These are phyloP conservation scores for Lasioglossum marginatum DNA, from an alignment of 2,888 invertebrate genomes.

Conservation along the genomic window DNA sequence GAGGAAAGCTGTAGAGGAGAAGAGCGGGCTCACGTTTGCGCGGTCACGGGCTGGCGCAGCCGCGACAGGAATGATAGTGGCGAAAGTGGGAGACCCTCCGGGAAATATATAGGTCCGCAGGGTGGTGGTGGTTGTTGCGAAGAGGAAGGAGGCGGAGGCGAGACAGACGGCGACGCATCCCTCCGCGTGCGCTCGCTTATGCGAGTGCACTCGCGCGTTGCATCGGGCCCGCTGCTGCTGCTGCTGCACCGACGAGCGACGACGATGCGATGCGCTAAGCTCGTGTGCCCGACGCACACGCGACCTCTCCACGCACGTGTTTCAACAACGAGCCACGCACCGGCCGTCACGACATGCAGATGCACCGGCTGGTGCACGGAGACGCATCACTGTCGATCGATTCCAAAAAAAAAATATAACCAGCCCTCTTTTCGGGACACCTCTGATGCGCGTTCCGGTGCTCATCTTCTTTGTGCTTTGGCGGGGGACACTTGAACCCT, in stretches of 20 bases:
- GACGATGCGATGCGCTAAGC: background rate
- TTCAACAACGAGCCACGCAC: conserved; percentile 29
- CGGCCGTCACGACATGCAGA: conserved; percentile 36
- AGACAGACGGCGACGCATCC: conserved; percentile 58
- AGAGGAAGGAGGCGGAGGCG: conserved; percentile 48
- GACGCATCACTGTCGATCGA: conserved; percentile 37
- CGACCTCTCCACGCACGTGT: conserved; percentile 46
- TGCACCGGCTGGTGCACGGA: conserved; percentile 57
- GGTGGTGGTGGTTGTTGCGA: conserved; percentile 57
- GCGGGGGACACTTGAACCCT: background rate
- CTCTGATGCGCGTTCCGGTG: background rate
- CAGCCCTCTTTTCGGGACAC: conserved; percentile 35
- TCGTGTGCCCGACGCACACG: background rate
- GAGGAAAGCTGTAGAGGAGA: conserved; percentile 33
- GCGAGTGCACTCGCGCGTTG: background rate
- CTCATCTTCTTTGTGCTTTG: background rate
- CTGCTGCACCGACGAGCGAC: background rate
- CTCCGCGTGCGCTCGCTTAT: conserved; percentile 42
- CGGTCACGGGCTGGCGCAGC: conserved; percentile 69
- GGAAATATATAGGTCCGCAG: conserved; percentile 75
- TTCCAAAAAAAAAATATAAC: conserved; percentile 11
- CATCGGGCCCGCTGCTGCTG: background rate
- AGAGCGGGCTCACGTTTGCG: conserved; percentile 58
- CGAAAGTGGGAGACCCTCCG: conserved; percentile 78
- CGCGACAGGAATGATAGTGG: conserved; percentile 79